A percentile compares a stretch with the other conserved stretches of the same genome.
These are phyloP conservation scores for Salticus scenicus DNA, from an alignment of 2,888 invertebrate genomes.

Conservation along the genomic window DNA sequence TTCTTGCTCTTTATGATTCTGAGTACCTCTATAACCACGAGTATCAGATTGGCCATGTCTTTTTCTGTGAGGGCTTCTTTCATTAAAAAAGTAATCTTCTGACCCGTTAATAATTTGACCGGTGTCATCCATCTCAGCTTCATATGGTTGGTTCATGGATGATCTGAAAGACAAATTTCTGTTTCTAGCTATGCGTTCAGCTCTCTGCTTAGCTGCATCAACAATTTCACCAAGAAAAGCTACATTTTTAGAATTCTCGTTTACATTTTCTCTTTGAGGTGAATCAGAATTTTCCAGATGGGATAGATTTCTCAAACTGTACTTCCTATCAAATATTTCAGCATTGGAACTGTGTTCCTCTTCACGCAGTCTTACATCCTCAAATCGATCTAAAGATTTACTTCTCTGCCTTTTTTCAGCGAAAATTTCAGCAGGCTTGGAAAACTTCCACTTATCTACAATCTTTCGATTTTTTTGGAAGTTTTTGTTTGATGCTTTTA, in stretches of 20 bases:
- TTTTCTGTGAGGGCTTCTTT: no score
- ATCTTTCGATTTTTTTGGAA: conserved; percentile 57
- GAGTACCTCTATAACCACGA: background rate
- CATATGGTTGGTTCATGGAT: conserved; percentile 32
- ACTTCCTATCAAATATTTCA: conserved; percentile 41
- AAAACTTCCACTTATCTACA: conserved; percentile 56
- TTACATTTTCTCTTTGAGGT: background rate
- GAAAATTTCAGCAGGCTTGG: conserved; percentile 10
- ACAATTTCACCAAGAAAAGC: conserved; percentile 54
- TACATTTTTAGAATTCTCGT: no score
- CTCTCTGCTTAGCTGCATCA: conserved; percentile 41
- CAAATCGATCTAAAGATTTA: conserved; percentile 57
- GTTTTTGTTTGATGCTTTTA: conserved; percentile 16
- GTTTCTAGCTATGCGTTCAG: conserved; percentile 39
- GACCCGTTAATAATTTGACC: no score
- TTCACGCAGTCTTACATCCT: conserved; percentile 22
- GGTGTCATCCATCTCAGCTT: background rate
- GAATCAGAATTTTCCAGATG: background rate
- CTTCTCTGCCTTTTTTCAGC: conserved; percentile 35
- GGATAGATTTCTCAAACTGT: conserved; percentile 31
- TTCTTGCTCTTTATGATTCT: background rate
- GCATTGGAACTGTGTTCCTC: background rate
- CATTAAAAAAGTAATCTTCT: no score
- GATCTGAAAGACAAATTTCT: conserved; percentile 43
- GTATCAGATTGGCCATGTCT: no score